phyloP scores from a whole-genome alignment of 1,140 invertebrate species.

The Batillaria attramentaria region DNA sequence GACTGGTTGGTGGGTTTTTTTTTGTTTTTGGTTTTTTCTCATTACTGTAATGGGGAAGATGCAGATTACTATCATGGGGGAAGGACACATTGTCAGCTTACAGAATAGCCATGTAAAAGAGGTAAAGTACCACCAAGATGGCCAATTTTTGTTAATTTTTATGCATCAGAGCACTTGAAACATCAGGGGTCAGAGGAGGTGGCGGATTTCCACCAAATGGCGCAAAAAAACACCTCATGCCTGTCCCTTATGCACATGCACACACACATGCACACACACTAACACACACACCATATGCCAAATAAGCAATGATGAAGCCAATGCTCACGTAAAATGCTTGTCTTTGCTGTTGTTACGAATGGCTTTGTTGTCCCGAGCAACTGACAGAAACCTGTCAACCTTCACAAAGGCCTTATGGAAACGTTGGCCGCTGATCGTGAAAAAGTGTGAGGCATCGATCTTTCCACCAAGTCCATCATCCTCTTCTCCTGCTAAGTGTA shows the following conservation, averaged over 20 bases:
- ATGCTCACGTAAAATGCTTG: constrained; percentile 33
- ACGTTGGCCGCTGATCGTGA: constrained; percentile 37
- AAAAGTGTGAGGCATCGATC: constrained; percentile 35
- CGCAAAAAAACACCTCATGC: too few relatives aligned
- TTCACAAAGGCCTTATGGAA: constrained; percentile 44
- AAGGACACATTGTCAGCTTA: too few relatives aligned
- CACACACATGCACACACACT: neutral
- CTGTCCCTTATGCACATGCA: neutral
- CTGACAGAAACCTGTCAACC: constrained; percentile 42
- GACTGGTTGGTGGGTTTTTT: neutral
- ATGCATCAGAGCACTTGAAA: too few relatives aligned
- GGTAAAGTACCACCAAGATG: too few relatives aligned
- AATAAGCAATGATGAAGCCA: too few relatives aligned
- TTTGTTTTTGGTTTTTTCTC: neutral
- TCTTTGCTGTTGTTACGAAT: constrained; percentile 43
- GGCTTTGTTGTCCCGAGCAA: constrained; percentile 37
- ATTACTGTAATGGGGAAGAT: neutral
- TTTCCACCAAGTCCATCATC: constrained; percentile 44
- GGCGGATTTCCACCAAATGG: too few relatives aligned
- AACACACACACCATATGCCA: neutral
- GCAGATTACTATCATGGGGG: too few relatives aligned
- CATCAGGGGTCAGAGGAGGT: too few relatives aligned
- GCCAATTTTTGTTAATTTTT: too few relatives aligned
- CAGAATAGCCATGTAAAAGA: too few relatives aligned
- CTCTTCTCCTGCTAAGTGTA: constrained; percentile 59